Evolutionary conservation across 2,113 vertebrate genomes (phyloP).

Genomic region (Chloroceryle aenea): DNA sequence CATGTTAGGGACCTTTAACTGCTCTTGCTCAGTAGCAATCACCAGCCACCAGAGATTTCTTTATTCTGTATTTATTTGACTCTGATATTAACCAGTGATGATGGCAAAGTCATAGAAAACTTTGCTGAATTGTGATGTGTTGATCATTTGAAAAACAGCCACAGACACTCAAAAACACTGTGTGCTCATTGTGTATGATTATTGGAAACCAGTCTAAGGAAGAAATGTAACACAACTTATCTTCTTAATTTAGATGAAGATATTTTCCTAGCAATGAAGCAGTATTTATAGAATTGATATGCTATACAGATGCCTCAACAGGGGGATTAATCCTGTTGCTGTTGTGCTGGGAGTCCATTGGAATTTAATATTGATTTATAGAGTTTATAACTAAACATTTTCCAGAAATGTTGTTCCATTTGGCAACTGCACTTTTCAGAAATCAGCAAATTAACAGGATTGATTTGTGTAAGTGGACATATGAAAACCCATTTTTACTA

Average conservation of each 20-base stretch:
- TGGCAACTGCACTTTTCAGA: background rate
- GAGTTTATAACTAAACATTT: background rate
- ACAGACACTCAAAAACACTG: background rate
- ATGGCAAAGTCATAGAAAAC: background rate
- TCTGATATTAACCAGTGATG: background rate
- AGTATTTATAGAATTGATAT: background rate
- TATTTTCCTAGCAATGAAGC: background rate
- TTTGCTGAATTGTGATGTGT: background rate
- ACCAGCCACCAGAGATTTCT: background rate
- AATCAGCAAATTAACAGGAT: background rate
- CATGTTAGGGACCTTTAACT: background rate
- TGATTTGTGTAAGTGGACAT: background rate
- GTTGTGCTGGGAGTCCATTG: background rate
- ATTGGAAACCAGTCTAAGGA: background rate
- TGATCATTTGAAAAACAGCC: background rate
- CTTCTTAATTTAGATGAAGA: background rate
- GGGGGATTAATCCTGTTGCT: background rate
- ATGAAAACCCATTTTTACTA: background rate
- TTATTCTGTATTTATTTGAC: background rate
- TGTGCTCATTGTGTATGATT: background rate
- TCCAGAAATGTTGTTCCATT: background rate
- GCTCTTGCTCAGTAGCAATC: background rate
- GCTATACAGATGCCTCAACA: background rate
- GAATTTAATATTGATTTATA: background rate
- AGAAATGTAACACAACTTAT: background rate